A percentile compares a stretch with the other conserved stretches of the same genome.
These are phyloP conservation scores for Aplodontia rufa DNA, from an alignment of 2,113 vertebrate species.

Conservation along the genomic window DNA sequence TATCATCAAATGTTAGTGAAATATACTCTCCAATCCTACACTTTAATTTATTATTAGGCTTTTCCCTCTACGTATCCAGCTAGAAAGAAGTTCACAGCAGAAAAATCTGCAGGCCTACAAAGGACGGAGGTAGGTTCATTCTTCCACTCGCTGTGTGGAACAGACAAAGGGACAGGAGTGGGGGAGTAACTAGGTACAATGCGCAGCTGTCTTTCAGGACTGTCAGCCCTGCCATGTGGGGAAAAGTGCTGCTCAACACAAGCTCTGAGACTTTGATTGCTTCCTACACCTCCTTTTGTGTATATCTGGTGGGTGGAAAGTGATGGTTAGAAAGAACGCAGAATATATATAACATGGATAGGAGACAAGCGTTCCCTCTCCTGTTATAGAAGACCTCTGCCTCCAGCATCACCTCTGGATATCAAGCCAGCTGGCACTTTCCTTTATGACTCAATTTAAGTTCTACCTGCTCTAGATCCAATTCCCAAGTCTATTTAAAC, in stretches of 20 bases:
- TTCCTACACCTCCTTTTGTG: too few species aligned
- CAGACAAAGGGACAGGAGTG: background rate
- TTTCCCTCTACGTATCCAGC: background rate
- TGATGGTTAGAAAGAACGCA: background rate
- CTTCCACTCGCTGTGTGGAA: background rate
- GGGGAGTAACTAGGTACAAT: background rate
- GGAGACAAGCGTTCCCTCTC: background rate
- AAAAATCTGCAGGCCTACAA: background rate
- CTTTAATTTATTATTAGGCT: background rate
- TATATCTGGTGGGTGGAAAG: background rate
- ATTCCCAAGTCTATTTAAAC: background rate
- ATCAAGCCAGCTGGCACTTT: background rate
- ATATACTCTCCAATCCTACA: background rate
- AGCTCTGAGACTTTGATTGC: background rate
- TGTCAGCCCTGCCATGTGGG: too few species aligned
- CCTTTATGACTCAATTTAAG: background rate
- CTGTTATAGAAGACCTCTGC: background rate
- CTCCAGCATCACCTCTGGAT: background rate
- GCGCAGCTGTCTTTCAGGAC: too few species aligned
- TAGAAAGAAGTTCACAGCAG: background rate
- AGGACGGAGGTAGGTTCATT: background rate
- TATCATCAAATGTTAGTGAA: background rate
- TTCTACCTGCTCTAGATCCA: background rate
- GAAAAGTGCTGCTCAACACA: background rate
- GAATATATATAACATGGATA: background rate